A percentile compares a stretch with the other conserved stretches of the same genome.
Evolutionary conservation across 2,888 invertebrate genomes (phyloP).

Genomic region (Podabrus alpinus): DNA sequence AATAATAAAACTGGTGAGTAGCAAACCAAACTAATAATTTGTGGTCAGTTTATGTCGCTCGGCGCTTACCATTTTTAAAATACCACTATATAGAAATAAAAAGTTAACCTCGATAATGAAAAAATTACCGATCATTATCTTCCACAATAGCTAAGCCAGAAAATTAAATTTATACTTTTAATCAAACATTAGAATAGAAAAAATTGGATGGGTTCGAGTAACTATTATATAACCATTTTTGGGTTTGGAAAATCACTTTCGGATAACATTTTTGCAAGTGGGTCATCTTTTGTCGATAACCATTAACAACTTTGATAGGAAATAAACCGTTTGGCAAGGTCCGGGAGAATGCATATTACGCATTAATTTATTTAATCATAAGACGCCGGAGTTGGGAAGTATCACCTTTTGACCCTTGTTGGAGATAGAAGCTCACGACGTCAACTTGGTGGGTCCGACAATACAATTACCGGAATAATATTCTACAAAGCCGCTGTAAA

Average conservation of each 20-base stretch:
- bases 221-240: neutral
- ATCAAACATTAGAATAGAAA: too few species aligned
- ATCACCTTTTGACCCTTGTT: conserved; percentile 22
- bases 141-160: neutral
- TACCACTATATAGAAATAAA: neutral
- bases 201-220: too few species aligned
- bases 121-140: neutral
- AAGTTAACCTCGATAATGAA: neutral
- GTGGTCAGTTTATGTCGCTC: neutral
- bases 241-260: neutral
- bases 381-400: conserved; percentile 13
- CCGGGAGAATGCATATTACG: neutral
- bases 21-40: neutral
- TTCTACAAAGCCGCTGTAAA: conserved; percentile 2
- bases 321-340: neutral
- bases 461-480: conserved; percentile 23
- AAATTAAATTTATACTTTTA: neutral
- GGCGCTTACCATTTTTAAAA: neutral
- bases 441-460: conserved; percentile 25
- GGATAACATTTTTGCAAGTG: neutral
- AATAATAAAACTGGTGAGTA: neutral
- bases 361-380: conserved; percentile 15
- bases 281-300: neutral
- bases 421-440: conserved; percentile 25
- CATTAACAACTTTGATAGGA: neutral